These are phyloP conservation scores for Phocides pigmalion DNA, from an alignment of 1,140 invertebrate genomes.

Conservation along the genomic window DNA sequence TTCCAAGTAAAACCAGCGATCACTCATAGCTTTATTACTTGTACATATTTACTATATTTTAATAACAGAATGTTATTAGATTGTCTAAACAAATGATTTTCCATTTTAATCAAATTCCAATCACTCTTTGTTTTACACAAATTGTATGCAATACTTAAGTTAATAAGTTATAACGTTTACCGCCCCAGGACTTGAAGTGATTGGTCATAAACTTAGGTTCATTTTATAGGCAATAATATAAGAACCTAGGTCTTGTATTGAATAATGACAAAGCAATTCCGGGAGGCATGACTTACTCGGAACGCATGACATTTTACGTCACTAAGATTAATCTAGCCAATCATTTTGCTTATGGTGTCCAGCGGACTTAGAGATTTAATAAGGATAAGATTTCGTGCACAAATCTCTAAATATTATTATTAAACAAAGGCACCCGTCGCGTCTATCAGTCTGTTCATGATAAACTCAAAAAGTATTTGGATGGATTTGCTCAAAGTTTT, in stretches of 20 bases:
- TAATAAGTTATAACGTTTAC: conserved; percentile 20
- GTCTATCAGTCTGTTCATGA: too few relatives aligned
- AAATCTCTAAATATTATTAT: too few relatives aligned
- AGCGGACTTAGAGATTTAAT: neutral
- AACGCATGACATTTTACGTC: conserved; percentile 16
- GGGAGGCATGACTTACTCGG: conserved; percentile 26
- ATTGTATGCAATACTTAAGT: conserved; percentile 5
- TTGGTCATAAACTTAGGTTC: conserved; percentile 22
- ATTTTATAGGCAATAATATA: conserved; percentile 13
- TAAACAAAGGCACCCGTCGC: too few relatives aligned
- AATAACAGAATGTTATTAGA: too few relatives aligned
- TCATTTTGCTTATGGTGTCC: conserved; percentile 11
- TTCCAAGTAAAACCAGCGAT: too few relatives aligned
- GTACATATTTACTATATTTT: too few relatives aligned
- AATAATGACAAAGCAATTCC: conserved; percentile 30
- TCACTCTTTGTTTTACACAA: neutral
- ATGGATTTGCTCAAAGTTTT: too few relatives aligned
- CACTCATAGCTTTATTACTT: too few relatives aligned
- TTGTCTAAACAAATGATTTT: neutral
- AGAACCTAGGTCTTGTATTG: conserved; percentile 19
- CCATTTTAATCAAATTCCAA: conserved; percentile 12
- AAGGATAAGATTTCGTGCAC: too few relatives aligned
- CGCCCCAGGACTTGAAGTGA: conserved; percentile 7
- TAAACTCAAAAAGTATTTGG: too few relatives aligned
- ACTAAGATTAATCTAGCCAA: conserved; percentile 19